Percentiles rank a stretch among this genome's conserved stretches.
phyloP scores from a whole-genome alignment of 2,113 vertebrate genomes.

The Osmerus eperlanus region DNA sequence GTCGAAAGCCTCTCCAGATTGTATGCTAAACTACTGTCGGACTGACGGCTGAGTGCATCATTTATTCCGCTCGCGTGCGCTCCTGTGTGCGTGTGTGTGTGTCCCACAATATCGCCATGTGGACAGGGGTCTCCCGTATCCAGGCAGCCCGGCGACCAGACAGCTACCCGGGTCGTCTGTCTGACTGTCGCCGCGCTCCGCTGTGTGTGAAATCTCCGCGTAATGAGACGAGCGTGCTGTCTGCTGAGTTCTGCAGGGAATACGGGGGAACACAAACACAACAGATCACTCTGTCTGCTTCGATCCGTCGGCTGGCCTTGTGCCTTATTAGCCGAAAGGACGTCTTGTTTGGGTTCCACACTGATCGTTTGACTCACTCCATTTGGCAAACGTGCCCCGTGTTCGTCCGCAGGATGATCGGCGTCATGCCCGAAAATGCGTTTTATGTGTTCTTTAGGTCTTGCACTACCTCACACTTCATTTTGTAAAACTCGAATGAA shows the following conservation, averaged over 20 bases:
- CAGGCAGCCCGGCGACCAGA: too few species aligned
- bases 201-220: not conserved
- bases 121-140: too few species aligned
- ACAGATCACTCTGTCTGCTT: not conserved
- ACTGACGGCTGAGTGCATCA: too few species aligned
- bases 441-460: not conserved
- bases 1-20: too few species aligned
- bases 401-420: not conserved
- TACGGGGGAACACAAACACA: not conserved
- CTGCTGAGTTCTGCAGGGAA: not conserved
- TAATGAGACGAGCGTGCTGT: constrained; percentile 2
- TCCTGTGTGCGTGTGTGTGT: not conserved
- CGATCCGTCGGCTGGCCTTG: too few species aligned
- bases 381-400: too few species aligned
- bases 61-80: too few species aligned
- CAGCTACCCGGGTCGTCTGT: too few species aligned
- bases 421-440: not conserved
- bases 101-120: not conserved
- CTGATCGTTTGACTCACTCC: too few species aligned
- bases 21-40: too few species aligned
- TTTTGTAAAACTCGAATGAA: not conserved
- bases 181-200: not conserved
- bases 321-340: not conserved
- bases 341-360: too few species aligned
- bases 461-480: not conserved